A percentile compares a stretch with the other conserved stretches of the same genome.
phyloP scores from a whole-genome alignment of 2,113 vertebrate genomes.

The Puntigrus tetrazona region DNA sequence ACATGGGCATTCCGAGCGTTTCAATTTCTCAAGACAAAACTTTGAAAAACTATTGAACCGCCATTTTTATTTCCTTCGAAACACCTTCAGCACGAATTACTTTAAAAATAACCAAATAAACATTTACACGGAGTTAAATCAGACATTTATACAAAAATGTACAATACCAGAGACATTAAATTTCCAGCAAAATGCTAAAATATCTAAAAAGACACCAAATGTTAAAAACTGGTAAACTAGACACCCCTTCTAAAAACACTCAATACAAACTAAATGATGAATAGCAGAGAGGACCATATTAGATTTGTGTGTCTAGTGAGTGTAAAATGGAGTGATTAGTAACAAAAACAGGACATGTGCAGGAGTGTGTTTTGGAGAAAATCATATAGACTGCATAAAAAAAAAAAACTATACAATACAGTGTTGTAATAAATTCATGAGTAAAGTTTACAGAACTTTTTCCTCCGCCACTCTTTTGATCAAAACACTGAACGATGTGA shows the following conservation, averaged over 20 bases:
- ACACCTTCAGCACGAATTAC: not conserved
- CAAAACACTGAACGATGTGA: not conserved
- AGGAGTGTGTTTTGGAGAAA: not conserved
- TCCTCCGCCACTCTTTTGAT: not conserved
- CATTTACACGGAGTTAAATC: slow-evolving; percentile 5
- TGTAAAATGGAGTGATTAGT: not conserved
- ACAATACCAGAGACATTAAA: not conserved
- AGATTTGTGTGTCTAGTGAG: not conserved
- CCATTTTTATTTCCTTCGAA: not conserved
- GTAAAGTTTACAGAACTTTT: not conserved
- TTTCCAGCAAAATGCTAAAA: not conserved
- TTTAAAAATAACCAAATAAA: not conserved
- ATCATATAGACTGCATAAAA: not conserved
- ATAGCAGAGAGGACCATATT: too few species aligned
- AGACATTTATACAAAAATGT: slow-evolving; percentile 20
- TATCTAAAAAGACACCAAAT: not conserved
- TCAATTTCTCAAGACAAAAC: not conserved
- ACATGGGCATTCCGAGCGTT: not conserved
- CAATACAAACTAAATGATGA: too few species aligned
- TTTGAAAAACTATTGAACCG: not conserved
- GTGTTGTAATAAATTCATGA: not conserved
- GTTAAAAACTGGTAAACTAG: not conserved
- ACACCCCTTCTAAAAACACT: not conserved
- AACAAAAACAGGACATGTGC: not conserved
- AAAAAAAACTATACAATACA: not conserved